phyloP scores from a whole-genome alignment of 1,140 invertebrate genomes.

The Bicyclus anynana region DNA sequence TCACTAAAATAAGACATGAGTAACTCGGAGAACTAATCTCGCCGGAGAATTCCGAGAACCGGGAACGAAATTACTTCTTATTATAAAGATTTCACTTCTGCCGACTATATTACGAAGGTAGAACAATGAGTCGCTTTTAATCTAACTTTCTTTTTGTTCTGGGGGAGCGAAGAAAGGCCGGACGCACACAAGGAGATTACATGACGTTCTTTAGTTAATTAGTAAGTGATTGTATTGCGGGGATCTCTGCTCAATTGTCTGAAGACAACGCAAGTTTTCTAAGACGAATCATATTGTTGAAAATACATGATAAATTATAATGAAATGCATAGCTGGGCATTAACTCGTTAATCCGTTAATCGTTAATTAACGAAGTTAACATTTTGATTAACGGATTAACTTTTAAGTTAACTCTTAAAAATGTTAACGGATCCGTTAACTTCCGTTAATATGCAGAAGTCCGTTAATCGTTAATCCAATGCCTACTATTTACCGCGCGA shows the following conservation, averaged over 20 bases:
- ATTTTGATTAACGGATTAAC: no score
- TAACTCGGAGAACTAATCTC: not conserved
- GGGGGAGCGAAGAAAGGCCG: conserved; percentile 51
- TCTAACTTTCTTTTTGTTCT: conserved; percentile 67
- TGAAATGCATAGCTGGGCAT: no score
- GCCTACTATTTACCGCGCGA: no score
- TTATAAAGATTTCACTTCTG: conserved; percentile 38
- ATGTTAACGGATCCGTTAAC: no score
- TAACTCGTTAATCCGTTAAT: no score
- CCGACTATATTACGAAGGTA: conserved; percentile 56
- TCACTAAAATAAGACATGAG: not conserved
- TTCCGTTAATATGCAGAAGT: no score
- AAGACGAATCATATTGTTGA: no score
- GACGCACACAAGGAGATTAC: conserved; percentile 55
- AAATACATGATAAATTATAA: no score
- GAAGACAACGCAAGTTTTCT: not conserved
- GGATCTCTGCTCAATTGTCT: conserved; percentile 28
- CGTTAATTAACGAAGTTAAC: no score
- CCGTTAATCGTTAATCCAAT: no score
- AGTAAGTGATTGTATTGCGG: conserved; percentile 58
- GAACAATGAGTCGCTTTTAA: conserved; percentile 67
- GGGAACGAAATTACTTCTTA: conserved; percentile 28
- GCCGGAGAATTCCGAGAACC: not conserved
- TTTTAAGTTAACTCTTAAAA: no score
- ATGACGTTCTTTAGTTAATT: conserved; percentile 65